A percentile compares a stretch with the other conserved stretches of the same genome.
phyloP scores from a whole-genome alignment of 30 jellyfish, hydroid and myxozoan species.

The Cassiopea xamachana region DNA sequence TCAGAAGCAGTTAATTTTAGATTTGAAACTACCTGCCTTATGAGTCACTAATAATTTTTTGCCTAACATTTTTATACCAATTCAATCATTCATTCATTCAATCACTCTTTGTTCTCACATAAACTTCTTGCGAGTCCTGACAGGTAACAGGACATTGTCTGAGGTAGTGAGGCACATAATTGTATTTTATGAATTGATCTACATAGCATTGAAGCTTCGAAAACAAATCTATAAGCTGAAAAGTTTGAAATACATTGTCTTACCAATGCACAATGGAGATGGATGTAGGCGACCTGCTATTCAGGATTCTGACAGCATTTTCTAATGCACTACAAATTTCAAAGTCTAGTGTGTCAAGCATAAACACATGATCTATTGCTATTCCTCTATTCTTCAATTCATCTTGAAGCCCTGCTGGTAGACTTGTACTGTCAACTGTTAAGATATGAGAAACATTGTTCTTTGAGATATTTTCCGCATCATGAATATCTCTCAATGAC shows the following conservation, averaged over 20 bases:
- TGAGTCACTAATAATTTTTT: too few species aligned
- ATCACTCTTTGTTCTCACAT: too few species aligned
- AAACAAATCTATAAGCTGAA: too few species aligned
- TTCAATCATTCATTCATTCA: too few species aligned
- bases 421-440: constrained; percentile 21
- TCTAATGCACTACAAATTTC: neutral
- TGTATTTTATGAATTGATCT: too few species aligned
- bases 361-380: constrained; percentile 9
- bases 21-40: too few species aligned
- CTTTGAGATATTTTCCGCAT: neutral
- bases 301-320: constrained; percentile 1
- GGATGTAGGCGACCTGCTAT: neutral
- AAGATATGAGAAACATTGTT: neutral
- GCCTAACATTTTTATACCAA: too few species aligned
- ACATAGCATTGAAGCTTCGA: too few species aligned
- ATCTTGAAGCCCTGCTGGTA: constrained; percentile 10
- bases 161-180: too few species aligned
- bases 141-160: too few species aligned
- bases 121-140: too few species aligned
- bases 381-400: constrained; percentile 1
- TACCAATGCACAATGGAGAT: constrained; percentile 21
- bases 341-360: constrained; percentile 29
- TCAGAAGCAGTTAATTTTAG: too few species aligned
- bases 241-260: neutral
- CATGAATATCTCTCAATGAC: constrained; percentile 11